Evolutionary conservation across 1,140 invertebrate species (phyloP), one percentile per base, ranked within the genome.

Genomic region (Nomia melanderi): DNA sequence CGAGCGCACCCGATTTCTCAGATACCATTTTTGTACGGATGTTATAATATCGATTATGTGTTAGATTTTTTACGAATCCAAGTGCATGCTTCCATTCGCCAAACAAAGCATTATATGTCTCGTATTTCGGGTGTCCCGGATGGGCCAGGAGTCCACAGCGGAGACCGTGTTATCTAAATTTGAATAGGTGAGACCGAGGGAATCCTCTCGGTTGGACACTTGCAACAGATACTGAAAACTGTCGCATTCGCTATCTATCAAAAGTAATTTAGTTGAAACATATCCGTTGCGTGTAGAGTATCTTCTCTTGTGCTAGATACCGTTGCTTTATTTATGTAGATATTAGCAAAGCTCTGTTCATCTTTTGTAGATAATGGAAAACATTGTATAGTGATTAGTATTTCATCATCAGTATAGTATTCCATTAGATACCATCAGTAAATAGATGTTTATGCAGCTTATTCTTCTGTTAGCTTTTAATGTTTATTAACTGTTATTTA

Each of bases 181-280:
- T 86, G 11, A 80, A 85, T 91, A 92, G 89, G 89, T 92, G 91
- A 87, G 87, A 88, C 87, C 83, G 85, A 82, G 85, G 79, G 72
- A 79, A 33, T 70, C 62, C 72, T 83, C 83, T 84, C 83, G 85
- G 86, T 86, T 87, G 56, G 53, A 67, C 41, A 84, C 23, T 70
- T 79, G 53, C 31, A 59, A 23, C 41, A 64, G 29, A 81, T n/a
- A 4, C 62, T 29, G 12, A 66, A 81, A 44, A 17, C 65, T 59
- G 57, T 50, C 25, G 12, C 39, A 31, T 47, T 14, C 50, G 54
- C 36, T 65, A 12, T n/a, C 17, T 23, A 1, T 70, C 47, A 4
- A n/a, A 27, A 66, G 53, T 77, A 78, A 76, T 25, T 74, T 50
- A 50, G n/a, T 44, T 74, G 29, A 57, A 50, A 50, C 33, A 77